Evolutionary conservation across 2,797 vertebrate species (phyloP).

Genomic region (Fundulus diaphanus): DNA sequence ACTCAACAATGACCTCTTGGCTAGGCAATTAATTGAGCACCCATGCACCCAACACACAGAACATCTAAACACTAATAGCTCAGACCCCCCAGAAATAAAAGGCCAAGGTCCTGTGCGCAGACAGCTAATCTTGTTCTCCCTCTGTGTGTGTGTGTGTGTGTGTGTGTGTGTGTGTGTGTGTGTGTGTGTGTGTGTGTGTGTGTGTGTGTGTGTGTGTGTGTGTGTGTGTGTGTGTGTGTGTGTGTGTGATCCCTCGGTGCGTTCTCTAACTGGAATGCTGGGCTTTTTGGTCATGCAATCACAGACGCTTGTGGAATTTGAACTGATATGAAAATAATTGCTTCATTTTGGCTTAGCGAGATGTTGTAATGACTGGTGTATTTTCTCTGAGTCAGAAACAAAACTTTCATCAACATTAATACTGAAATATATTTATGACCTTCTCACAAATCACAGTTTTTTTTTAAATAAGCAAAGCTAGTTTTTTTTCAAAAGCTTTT

Average conservation of each 20-base stretch:
- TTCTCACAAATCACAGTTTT: conserved; percentile 1
- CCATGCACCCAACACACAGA: conserved; percentile 26
- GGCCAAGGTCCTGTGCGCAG: conserved; percentile 39
- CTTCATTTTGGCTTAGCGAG: conserved; percentile 46
- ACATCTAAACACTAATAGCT: conserved; percentile 46
- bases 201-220: conserved; percentile 9
- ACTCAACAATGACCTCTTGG: conserved; percentile 57
- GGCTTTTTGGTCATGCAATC: conserved; percentile 51
- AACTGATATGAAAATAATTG: conserved; percentile 76
- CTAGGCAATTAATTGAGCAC: conserved; percentile 47
- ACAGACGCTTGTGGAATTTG: conserved; percentile 66
- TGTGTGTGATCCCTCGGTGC: conserved; percentile 1
- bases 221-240: background rate
- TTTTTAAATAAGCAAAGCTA: background rate
- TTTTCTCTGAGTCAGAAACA: conserved; percentile 35
- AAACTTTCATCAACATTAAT: conserved; percentile 19
- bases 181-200: conserved; percentile 5
- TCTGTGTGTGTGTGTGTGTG: conserved; percentile 18
- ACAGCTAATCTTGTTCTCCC: conserved; percentile 19
- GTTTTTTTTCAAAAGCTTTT: background rate
- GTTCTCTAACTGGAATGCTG: conserved; percentile 56
- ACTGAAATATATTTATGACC: conserved; percentile 15
- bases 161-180: background rate
- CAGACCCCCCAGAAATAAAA: conserved; percentile 59
- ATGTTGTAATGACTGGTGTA: conserved; percentile 29